Evolutionary conservation across 2,113 vertebrate species (phyloP).

Genomic region (Upupa epops): DNA sequence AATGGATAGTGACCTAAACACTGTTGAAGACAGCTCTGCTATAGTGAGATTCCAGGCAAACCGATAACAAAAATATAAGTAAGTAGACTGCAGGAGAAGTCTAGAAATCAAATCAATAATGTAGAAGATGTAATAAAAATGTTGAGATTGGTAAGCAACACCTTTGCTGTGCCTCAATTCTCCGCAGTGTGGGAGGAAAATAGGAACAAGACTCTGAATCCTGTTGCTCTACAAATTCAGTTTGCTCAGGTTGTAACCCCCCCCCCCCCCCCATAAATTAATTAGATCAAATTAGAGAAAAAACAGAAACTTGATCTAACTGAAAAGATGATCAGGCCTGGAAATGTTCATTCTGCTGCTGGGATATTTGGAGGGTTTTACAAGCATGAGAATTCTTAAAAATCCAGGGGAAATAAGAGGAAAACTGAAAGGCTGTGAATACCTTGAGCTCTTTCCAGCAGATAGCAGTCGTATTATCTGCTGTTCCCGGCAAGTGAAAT

Average conservation of each 20-base stretch:
- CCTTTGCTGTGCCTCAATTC: not conserved
- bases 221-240: not conserved
- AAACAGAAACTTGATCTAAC: not conserved
- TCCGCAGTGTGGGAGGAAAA: not conserved
- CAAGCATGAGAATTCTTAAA: not conserved
- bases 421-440: not conserved
- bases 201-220: not conserved
- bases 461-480: slow-evolving; percentile 24
- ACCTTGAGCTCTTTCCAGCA: slow-evolving; percentile 5
- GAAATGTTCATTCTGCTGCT: not conserved
- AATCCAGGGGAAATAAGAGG: not conserved
- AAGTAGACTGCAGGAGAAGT: not conserved
- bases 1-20: not conserved
- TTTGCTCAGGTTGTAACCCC: not conserved
- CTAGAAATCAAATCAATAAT: not conserved
- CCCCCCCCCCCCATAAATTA: too few relatives aligned
- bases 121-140: not conserved
- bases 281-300: not conserved
- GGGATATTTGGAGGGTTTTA: not conserved
- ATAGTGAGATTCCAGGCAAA: not conserved
- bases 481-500: slow-evolving; percentile 28
- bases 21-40: not conserved
- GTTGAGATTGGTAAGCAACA: not conserved
- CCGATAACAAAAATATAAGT: not conserved
- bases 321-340: not conserved